Conservation (phyloP, 2,797 vertebrate genomes). For the Dicrostonyx torquatus region DNA sequence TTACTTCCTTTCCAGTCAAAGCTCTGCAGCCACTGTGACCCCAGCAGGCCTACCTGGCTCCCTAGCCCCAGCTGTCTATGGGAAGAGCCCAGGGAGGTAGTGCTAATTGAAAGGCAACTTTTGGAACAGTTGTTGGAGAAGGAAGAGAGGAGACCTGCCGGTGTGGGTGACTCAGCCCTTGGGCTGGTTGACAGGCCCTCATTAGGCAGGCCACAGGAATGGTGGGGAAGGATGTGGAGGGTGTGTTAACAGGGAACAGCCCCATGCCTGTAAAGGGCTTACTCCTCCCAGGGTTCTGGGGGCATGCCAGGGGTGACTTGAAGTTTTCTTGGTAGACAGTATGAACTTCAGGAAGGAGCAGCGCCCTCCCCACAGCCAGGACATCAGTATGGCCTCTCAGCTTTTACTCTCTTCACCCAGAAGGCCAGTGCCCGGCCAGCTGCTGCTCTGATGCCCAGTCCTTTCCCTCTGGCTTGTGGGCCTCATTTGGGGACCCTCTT, state of each 20-base stretch:
- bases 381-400: not conserved
- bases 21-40: not conserved
- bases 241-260: constrained; percentile 56
- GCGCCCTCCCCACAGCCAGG: not conserved
- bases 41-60: not conserved
- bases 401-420: not conserved
- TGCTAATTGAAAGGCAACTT: constrained; percentile 50
- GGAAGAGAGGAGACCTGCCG: constrained; percentile 62
- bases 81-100: constrained; percentile 37
- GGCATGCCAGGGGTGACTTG: constrained; percentile 34
- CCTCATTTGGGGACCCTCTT: not conserved
- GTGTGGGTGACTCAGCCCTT: constrained; percentile 81
- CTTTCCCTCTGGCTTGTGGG: not conserved
- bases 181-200: constrained; percentile 44
- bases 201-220: constrained; percentile 58
- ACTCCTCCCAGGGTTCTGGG: not conserved
- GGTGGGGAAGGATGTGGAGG: constrained; percentile 46
- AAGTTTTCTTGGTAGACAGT: not conserved
- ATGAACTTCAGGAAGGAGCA: not conserved
- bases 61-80: not conserved
- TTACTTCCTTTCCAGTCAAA: constrained; percentile 18
- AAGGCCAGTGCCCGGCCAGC: not conserved
- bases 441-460: not conserved
- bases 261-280: not conserved
- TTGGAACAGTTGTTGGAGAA: constrained; percentile 47